Percentiles rank a stretch among this genome's conserved stretches.
Conservation (phyloP, 2,888 invertebrate genomes). For the Globia sparganii region DNA sequence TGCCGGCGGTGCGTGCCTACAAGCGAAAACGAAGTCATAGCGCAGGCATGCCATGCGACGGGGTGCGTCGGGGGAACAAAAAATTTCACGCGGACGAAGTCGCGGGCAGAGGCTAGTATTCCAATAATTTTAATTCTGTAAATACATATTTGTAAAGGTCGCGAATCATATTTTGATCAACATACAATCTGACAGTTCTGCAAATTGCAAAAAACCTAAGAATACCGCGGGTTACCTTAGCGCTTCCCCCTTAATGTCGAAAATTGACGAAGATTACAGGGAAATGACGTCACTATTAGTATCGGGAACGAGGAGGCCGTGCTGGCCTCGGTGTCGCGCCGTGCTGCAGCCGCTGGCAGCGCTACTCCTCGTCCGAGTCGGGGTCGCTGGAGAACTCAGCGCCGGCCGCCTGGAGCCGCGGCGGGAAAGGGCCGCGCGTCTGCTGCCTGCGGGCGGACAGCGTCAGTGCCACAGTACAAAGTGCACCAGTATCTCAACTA, state of each 20-base stretch:
- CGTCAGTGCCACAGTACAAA: too few species aligned
- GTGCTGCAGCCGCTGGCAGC: background rate
- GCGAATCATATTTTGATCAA: background rate
- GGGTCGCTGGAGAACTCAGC: conserved; percentile 96
- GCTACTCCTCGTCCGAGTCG: conserved; percentile 97
- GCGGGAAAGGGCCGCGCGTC: conserved; percentile 92
- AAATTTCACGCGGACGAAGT: too few species aligned
- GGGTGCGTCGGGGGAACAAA: too few species aligned
- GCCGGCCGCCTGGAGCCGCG: conserved; percentile 88
- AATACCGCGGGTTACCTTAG: background rate
- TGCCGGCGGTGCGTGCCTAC: too few species aligned
- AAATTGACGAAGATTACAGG: conserved; percentile 25
- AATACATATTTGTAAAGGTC: background rate
- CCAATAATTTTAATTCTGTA: background rate
- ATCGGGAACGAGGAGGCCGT: too few species aligned
- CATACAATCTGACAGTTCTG: background rate
- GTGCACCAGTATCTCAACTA: background rate
- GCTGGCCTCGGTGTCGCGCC: background rate
- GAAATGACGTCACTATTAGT: conserved; percentile 2
- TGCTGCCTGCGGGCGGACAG: conserved; percentile 90
- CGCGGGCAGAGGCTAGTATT: too few species aligned
- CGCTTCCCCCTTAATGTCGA: background rate
- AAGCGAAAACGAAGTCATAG: too few species aligned
- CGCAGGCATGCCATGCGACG: too few species aligned
- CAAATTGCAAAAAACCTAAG: background rate